phyloP scores from a whole-genome alignment of 2,113 vertebrate species.

The Cyprinus carpio region DNA sequence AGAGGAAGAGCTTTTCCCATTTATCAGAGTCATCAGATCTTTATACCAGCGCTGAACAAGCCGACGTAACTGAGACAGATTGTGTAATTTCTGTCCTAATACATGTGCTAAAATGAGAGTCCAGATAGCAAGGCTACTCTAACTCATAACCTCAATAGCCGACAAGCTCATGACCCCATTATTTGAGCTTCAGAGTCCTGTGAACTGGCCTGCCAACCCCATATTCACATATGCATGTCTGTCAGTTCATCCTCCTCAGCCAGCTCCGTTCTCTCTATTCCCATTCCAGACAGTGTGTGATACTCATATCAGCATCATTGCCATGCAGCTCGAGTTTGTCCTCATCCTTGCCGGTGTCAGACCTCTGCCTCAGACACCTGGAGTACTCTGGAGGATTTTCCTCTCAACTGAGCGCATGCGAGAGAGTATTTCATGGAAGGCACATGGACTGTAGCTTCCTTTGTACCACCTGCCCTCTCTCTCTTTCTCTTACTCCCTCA shows the following conservation, averaged over 20 bases:
- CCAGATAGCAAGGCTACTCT: background rate
- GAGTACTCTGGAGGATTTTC: slow-evolving; percentile 13
- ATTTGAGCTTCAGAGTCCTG: slow-evolving; percentile 20
- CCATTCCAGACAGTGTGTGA: slow-evolving; percentile 28
- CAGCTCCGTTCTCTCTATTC: slow-evolving; percentile 18
- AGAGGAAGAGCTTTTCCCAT: background rate
- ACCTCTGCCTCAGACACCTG: slow-evolving; percentile 29
- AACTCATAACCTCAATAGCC: background rate
- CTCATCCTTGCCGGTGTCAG: slow-evolving; percentile 34
- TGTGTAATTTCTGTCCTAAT: slow-evolving; percentile 17
- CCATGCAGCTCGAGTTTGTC: slow-evolving; percentile 46
- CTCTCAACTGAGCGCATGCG: slow-evolving; percentile 3
- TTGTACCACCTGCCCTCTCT: background rate
- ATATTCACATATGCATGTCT: slow-evolving; percentile 1
- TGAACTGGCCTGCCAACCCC: slow-evolving; percentile 1
- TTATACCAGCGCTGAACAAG: background rate
- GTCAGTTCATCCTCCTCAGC: background rate
- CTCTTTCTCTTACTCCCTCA: background rate
- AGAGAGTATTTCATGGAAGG: background rate
- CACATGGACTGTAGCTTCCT: background rate
- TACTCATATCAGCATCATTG: slow-evolving; percentile 48
- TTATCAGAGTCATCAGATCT: background rate
- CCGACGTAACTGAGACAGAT: background rate
- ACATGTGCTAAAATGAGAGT: background rate
- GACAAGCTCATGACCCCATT: slow-evolving; percentile 13